Evolutionary conservation across 2,888 invertebrate genomes (phyloP).

Genomic region (Norana najaformis): DNA sequence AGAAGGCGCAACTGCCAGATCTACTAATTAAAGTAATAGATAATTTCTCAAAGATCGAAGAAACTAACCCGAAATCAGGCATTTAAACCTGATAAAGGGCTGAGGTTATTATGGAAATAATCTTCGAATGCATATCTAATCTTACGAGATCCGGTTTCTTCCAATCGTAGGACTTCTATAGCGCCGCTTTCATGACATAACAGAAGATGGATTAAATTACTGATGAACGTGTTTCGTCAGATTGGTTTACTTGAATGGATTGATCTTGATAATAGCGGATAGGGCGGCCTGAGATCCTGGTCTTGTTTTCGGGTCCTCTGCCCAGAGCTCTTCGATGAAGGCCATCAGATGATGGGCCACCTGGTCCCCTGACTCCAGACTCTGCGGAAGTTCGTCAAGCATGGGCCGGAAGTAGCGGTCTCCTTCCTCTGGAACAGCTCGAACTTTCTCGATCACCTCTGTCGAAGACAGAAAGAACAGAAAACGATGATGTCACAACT

Average conservation of each 20-base stretch:
- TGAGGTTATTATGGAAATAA: background rate
- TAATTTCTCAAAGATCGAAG: background rate
- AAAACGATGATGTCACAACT: background rate
- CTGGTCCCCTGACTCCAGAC: background rate
- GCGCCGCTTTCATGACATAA: background rate
- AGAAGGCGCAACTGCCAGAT: no score
- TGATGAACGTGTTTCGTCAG: background rate
- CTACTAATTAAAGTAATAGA: no score
- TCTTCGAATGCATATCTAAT: background rate
- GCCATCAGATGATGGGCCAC: constrained; percentile 23
- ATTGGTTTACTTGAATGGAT: constrained; percentile 48
- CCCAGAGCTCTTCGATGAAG: constrained; percentile 46
- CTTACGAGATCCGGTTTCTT: background rate
- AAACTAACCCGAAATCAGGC: background rate
- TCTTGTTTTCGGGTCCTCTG: constrained; percentile 50
- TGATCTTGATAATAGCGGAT: constrained; percentile 49
- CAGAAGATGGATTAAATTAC: background rate
- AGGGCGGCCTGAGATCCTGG: constrained; percentile 49
- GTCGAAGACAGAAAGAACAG: background rate
- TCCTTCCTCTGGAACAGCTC: background rate
- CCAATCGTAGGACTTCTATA: background rate
- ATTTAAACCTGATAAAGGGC: background rate
- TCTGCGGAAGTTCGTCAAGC: constrained; percentile 28
- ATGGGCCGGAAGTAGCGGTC: constrained; percentile 10
- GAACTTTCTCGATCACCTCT: constrained; percentile 23